phyloP scores from a whole-genome alignment of 2,888 invertebrate species.

The Eupithecia tripunctaria region DNA sequence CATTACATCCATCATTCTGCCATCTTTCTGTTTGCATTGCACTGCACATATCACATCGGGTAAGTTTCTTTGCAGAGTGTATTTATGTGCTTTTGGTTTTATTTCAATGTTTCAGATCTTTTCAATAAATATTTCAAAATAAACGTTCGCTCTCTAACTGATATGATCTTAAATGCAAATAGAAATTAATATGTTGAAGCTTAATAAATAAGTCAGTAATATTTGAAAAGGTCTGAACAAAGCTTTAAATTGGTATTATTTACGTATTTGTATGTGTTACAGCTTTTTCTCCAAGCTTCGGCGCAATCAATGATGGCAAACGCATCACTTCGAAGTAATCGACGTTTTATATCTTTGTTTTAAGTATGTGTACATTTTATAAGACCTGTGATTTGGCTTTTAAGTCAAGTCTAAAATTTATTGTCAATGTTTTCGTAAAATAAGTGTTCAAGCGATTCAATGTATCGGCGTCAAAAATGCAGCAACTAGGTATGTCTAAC shows the following conservation, averaged over 20 bases:
- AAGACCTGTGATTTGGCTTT: constrained; percentile 29
- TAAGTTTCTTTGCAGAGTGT: constrained; percentile 59
- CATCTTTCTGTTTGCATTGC: constrained; percentile 49
- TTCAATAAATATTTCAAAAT: constrained; percentile 24
- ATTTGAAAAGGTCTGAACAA: constrained; percentile 26
- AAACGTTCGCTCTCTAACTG: neutral
- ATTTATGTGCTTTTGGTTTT: constrained; percentile 46
- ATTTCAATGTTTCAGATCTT: constrained; percentile 42
- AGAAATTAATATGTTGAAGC: neutral
- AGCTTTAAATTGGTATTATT: constrained; percentile 25
- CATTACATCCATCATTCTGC: constrained; percentile 39
- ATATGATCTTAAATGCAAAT: neutral
- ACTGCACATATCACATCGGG: constrained; percentile 56
- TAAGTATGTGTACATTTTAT: constrained; percentile 31
- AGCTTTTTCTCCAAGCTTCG: constrained; percentile 80
- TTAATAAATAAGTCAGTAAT: neutral
- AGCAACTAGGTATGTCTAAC: constrained; percentile 1
- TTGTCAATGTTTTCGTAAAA: constrained; percentile 20
- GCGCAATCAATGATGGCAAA: constrained; percentile 63
- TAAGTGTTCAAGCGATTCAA: neutral
- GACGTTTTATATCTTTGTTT: constrained; percentile 35
- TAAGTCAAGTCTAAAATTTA: neutral
- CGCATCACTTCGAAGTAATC: constrained; percentile 47
- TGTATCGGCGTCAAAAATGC: constrained; percentile 9
- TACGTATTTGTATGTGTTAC: constrained; percentile 51